Evolutionary conservation across 2,888 invertebrate species (phyloP).

Genomic region (Plusia festucae): DNA sequence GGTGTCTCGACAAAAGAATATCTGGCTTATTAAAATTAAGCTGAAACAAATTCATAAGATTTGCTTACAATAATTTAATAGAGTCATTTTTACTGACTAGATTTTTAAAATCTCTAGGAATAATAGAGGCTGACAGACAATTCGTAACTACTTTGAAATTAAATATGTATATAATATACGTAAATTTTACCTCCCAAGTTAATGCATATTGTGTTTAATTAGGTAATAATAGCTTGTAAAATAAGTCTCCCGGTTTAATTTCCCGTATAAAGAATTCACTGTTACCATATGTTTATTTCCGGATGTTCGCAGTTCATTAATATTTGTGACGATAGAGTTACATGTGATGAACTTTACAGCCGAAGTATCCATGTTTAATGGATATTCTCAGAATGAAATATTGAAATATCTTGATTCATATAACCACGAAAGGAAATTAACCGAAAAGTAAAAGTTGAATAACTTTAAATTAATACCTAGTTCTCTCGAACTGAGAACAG

Average conservation of each 20-base stretch:
- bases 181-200: no score
- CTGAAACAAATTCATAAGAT: neutral
- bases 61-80: no score
- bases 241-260: neutral
- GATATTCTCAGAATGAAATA: neutral
- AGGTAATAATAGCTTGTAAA: no score
- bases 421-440: neutral
- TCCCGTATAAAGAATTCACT: neutral
- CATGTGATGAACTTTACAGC: neutral
- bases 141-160: no score
- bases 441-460: constrained; percentile 24
- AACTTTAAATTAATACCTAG: constrained; percentile 31
- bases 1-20: constrained; percentile 39
- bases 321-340: constrained; percentile 3
- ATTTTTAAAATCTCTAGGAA: no score
- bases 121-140: no score
- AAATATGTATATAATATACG: no score
- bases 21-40: constrained; percentile 30
- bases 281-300: neutral
- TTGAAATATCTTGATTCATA: neutral
- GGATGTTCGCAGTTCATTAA: constrained; percentile 2
- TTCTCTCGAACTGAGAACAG: constrained; percentile 27
- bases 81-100: no score
- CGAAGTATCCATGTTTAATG: neutral
- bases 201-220: no score